Conservation (phyloP, 2,888 invertebrate species). For the Teinopalpus imperialis region DNA sequence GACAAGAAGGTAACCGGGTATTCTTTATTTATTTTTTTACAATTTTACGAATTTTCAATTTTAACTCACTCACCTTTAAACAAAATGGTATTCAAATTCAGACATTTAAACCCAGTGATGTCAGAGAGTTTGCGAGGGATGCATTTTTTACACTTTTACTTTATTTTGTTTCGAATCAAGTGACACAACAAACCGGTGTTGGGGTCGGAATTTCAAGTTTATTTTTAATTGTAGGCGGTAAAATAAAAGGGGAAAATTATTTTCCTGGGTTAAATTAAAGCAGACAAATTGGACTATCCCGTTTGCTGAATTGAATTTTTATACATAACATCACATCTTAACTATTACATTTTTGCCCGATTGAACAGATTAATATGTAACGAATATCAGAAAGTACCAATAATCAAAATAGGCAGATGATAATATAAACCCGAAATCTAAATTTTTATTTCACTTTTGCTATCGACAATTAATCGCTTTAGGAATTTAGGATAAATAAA, state of each 20-base stretch:
- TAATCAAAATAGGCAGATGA: too few relatives aligned
- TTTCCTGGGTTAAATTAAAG: slow-evolving; percentile 4
- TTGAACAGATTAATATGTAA: too few relatives aligned
- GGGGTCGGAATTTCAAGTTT: slow-evolving; percentile 1
- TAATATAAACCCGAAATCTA: too few relatives aligned
- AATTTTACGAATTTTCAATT: slow-evolving; percentile 1
- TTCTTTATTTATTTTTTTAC: neutral
- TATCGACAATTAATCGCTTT: too few relatives aligned
- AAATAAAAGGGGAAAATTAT: slow-evolving; percentile 7
- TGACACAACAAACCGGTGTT: slow-evolving; percentile 2
- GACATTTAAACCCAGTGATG: slow-evolving; percentile 3
- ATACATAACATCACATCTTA: too few relatives aligned
- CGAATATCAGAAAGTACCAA: too few relatives aligned
- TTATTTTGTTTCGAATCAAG: slow-evolving; percentile 7
- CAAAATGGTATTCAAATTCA: slow-evolving; percentile 6
- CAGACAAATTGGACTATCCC: neutral
- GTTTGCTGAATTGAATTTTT: neutral
- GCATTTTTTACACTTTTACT: neutral
- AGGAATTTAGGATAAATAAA: too few relatives aligned
- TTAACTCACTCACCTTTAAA: neutral
- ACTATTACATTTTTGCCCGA: too few relatives aligned
- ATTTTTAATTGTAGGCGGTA: slow-evolving; percentile 4
- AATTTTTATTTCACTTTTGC: too few relatives aligned
- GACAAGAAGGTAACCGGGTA: neutral
- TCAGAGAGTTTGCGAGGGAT: too few relatives aligned